Evolutionary conservation across 2,888 invertebrate genomes (phyloP), one percentile per base, ranked within the genome.

Genomic region (Nemurella pictetii): DNA sequence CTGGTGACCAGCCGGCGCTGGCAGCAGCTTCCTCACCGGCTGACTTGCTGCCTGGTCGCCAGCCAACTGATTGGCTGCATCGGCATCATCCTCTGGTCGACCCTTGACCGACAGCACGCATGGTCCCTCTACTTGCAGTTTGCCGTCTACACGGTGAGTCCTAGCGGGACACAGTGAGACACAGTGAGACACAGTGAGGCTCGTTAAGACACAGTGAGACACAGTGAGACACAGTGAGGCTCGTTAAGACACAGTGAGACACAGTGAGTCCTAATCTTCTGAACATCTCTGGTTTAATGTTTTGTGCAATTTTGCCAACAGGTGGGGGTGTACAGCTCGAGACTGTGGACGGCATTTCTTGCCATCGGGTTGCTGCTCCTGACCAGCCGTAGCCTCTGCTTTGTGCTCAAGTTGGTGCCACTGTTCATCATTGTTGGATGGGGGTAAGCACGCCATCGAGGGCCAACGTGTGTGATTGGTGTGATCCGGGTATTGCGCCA

Each of bases 341-440:
- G 97, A 86, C 91, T 97, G 84, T 97, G 97, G 96, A 96, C 97
- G 0, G 95, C 95, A 9, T 94, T 96, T 88, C 91, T 98, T 85
- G 96, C 98, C 0, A 92, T 96, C 55, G 94, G 95, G 5, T 90
- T 98, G 55, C 92, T 98, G 35, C 95, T 98, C 89, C 91, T 98
- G 84, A 94, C 97, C 90, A 95, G 95, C 86, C 94, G 96, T 85
- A 97, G 97, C 86, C 92, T 97, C 1, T 95, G 96, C 88, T 96
- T 95, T 90, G 95, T 97, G 85, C 91, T 96, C 32, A 94, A 95
- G 83, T 89, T 97, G 0, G 95, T 95, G 91, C 95, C 95, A 0
- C 91, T 93, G 88, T 93, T 95, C 89, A 91, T 93, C 85, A 89
- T 92, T 0, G 87, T 92, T 78, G 93, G 93, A 86, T 93, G 93